A percentile compares a stretch with the other conserved stretches of the same genome.
Evolutionary conservation across 2,113 vertebrate species (phyloP).

Genomic region (Cryptotis parvus): DNA sequence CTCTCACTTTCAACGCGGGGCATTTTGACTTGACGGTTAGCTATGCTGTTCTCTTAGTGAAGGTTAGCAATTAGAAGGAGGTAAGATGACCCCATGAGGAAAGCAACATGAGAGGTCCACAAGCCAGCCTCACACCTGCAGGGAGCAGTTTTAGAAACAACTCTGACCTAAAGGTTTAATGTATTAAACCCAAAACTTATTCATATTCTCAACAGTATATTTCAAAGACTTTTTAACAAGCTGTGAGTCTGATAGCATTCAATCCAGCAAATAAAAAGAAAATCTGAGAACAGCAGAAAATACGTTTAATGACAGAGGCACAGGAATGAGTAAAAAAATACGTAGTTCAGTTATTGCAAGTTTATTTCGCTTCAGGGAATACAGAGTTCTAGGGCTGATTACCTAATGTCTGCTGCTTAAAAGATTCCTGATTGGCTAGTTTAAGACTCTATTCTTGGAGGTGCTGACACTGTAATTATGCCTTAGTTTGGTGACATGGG

Average conservation of each 20-base stretch:
- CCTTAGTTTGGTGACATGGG: not conserved
- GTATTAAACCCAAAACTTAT: constrained; percentile 62
- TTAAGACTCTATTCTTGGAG: not conserved
- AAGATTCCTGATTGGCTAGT: not conserved
- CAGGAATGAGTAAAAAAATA: not conserved
- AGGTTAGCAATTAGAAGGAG: not conserved
- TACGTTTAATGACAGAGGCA: not conserved
- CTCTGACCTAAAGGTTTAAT: constrained; percentile 27
- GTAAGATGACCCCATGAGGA: not conserved
- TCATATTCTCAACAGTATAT: not conserved
- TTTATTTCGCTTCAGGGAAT: not conserved
- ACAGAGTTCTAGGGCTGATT: not conserved
- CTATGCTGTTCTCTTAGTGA: not conserved
- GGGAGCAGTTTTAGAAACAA: constrained; percentile 52
- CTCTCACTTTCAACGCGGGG: not conserved
- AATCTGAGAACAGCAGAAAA: not conserved
- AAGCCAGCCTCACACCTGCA: not conserved
- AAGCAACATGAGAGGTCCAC: not conserved
- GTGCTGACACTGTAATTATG: not conserved
- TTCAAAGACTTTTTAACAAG: not conserved
- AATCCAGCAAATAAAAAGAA: not conserved
- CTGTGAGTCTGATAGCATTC: not conserved
- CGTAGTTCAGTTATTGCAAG: not conserved
- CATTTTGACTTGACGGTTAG: not conserved
- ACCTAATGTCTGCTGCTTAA: not conserved